These are phyloP conservation scores for Acanthornis magna DNA, from an alignment of 2,797 vertebrate genomes.

Conservation along the genomic window DNA sequence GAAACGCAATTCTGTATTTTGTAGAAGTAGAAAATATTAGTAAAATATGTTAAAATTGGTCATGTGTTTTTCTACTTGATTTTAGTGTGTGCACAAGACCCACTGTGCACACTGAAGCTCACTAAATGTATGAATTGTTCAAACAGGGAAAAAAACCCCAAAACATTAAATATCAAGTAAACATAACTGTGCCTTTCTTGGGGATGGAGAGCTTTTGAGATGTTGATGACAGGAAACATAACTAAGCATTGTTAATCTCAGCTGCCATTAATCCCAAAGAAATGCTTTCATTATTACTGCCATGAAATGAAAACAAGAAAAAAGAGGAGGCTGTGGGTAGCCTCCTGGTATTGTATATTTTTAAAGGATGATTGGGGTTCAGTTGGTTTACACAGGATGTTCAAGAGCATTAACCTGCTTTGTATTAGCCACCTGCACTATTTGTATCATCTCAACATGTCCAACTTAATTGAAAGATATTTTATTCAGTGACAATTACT, in stretches of 20 bases:
- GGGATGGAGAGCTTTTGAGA: neutral
- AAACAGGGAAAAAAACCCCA: rapidly evolving
- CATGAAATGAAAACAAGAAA: neutral
- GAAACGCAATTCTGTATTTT: neutral
- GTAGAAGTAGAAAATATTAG: neutral
- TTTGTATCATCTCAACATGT: neutral
- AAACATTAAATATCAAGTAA: neutral
- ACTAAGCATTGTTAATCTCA: neutral
- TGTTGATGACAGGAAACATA: neutral
- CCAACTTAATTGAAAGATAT: neutral
- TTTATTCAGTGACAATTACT: neutral
- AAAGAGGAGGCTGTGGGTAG: neutral
- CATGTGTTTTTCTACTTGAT: neutral
- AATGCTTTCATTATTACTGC: neutral
- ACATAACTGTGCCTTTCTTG: neutral
- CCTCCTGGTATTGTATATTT: neutral
- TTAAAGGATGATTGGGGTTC: neutral
- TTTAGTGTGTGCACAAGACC: neutral
- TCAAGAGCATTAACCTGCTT: neutral
- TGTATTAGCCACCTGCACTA: neutral
- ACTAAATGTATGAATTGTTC: neutral
- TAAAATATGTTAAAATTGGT: neutral
- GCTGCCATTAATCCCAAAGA: neutral
- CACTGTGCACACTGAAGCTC: neutral
- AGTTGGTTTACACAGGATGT: neutral